Percentiles rank a stretch among this genome's conserved stretches.
phyloP scores from a whole-genome alignment of 2,113 vertebrate genomes.

The Leucoraja erinaceus region DNA sequence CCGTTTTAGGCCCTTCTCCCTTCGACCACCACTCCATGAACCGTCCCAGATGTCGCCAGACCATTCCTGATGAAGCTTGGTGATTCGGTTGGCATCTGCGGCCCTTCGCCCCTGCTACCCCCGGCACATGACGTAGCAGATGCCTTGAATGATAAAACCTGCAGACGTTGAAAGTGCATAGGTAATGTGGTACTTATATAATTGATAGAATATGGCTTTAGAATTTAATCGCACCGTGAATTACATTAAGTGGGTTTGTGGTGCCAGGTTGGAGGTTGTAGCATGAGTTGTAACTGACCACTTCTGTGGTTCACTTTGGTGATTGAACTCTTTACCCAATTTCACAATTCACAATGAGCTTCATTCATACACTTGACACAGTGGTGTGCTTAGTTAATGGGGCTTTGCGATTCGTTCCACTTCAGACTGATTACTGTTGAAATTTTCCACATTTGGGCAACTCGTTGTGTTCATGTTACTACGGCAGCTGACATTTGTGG shows the following conservation, averaged over 20 bases:
- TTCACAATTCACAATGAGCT: not conserved
- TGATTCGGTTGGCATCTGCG: too few species aligned
- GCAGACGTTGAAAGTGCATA: too few species aligned
- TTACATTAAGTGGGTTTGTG: not conserved
- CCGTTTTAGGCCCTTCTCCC: too few species aligned
- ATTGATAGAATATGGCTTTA: not conserved
- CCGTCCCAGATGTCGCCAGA: too few species aligned
- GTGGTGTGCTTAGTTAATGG: not conserved
- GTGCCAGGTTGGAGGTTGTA: not conserved
- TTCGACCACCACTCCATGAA: too few species aligned
- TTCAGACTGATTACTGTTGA: not conserved
- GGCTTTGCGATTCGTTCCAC: not conserved
- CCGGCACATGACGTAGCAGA: too few species aligned
- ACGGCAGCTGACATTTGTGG: not conserved
- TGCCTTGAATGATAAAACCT: too few species aligned
- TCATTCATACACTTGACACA: not conserved
- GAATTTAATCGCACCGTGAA: not conserved
- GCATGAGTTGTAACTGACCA: not conserved
- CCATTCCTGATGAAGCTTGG: too few species aligned
- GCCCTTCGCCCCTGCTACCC: too few species aligned
- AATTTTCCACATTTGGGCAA: not conserved
- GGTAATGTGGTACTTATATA: not conserved
- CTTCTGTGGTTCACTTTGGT: not conserved
- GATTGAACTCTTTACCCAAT: not conserved
- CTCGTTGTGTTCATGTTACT: not conserved